These are phyloP conservation scores for Agapornis roseicollis DNA, from an alignment of 2,113 vertebrate species.

Conservation along the genomic window DNA sequence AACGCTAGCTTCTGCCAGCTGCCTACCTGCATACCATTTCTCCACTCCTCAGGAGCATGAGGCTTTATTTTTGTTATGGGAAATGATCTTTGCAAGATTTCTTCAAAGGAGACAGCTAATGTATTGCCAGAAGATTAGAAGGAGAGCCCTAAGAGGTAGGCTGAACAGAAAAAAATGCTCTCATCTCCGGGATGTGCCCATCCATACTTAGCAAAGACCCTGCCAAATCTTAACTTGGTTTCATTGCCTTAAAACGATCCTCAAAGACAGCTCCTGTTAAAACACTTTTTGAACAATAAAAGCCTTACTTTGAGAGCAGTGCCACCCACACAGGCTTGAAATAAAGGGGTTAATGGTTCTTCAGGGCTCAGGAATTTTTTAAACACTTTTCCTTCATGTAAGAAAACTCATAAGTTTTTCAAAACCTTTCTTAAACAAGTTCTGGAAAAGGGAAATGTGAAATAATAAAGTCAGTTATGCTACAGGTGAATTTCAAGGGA, in stretches of 20 bases:
- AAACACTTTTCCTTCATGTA: background rate
- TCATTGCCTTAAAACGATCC: background rate
- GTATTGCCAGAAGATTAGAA: background rate
- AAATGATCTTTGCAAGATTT: background rate
- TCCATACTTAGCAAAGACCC: background rate
- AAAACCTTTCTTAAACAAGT: background rate
- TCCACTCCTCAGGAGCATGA: background rate
- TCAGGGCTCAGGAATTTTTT: background rate
- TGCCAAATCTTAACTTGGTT: background rate
- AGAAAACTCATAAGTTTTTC: background rate
- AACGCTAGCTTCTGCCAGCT: background rate
- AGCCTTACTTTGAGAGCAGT: background rate
- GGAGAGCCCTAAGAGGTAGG: background rate
- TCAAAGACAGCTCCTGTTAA: background rate
- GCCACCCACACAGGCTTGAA: background rate
- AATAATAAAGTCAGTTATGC: background rate
- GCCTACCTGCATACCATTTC: background rate
- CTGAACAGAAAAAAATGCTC: background rate
- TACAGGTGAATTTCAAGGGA: background rate
- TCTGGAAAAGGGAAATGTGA: background rate
- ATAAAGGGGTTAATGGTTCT: background rate
- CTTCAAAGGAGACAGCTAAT: background rate
- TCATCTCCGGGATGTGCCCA: background rate
- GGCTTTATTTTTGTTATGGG: background rate
- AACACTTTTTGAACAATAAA: conserved; percentile 5